Conservation (phyloP, 2,113 vertebrate species). For the Telmatochromis sp. region DNA sequence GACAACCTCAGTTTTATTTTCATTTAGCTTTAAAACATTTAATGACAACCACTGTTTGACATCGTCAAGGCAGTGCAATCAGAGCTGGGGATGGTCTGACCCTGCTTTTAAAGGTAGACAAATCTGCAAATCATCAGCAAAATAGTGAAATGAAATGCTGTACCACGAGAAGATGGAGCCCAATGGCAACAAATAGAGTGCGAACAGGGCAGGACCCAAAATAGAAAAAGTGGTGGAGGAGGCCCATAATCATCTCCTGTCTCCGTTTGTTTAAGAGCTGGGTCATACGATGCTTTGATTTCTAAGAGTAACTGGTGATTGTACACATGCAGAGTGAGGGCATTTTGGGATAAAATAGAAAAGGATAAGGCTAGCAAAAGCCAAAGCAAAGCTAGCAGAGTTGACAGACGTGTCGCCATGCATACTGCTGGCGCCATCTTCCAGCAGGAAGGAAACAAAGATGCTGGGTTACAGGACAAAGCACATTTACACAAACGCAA, state of each 20-base stretch:
- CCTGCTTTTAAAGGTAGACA: too few species aligned
- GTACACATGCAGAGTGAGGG: accelerated
- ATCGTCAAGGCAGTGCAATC: too few species aligned
- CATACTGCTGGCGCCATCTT: neutral
- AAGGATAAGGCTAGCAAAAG: neutral
- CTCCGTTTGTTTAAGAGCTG: accelerated
- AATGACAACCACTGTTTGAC: too few species aligned
- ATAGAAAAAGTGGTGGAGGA: neutral
- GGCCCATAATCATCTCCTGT: neutral
- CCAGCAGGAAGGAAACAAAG: neutral
- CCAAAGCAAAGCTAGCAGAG: neutral
- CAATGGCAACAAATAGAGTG: too few species aligned
- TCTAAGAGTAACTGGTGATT: neutral
- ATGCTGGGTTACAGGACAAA: neutral
- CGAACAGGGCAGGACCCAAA: too few species aligned
- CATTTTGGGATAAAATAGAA: neutral
- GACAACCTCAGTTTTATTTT: too few species aligned
- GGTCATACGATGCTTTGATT: neutral
- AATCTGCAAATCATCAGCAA: too few species aligned
- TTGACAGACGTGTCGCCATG: neutral
- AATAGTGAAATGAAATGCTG: too few species aligned
- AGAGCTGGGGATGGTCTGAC: too few species aligned
- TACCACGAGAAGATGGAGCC: too few species aligned
- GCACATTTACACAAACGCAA: neutral
- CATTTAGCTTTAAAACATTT: too few species aligned